A percentile compares a stretch with the other conserved stretches of the same genome.
phyloP scores from a whole-genome alignment of 1,140 invertebrate genomes.

The Bombus breviceps region DNA sequence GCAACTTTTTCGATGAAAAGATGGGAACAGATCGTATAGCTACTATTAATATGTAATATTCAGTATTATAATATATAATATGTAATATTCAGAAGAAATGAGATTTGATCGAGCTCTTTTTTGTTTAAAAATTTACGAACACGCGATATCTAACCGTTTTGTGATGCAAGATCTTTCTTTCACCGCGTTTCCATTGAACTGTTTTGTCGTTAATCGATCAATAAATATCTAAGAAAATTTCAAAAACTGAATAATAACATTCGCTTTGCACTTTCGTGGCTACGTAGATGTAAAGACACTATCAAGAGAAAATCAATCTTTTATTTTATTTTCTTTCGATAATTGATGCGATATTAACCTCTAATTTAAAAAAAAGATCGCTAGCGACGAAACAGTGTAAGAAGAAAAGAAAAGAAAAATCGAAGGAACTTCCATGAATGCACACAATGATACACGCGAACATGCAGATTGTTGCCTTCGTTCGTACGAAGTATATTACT shows the following conservation, averaged over 20 bases:
- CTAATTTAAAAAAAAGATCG: conserved; percentile 1
- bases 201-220: background rate
- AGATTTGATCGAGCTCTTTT: background rate
- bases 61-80: background rate
- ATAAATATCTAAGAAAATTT: background rate
- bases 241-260: background rate
- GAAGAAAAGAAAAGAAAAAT: background rate
- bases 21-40: conserved; percentile 10
- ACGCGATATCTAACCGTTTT: conserved; percentile 9
- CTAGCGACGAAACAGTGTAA: conserved; percentile 2
- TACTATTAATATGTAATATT: background rate
- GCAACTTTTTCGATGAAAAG: background rate
- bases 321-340: background rate
- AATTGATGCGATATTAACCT: background rate
- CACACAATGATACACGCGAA: background rate
- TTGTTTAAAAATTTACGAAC: background rate
- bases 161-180: conserved; percentile 49
- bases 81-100: background rate
- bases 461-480: background rate
- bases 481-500: background rate
- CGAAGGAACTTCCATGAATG: background rate
- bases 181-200: background rate
- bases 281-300: too few relatives aligned
- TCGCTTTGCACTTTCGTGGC: too few relatives aligned
- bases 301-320: too few relatives aligned